Conservation (phyloP, 2,888 invertebrate genomes). For the Petrolisthes cinctipes region DNA sequence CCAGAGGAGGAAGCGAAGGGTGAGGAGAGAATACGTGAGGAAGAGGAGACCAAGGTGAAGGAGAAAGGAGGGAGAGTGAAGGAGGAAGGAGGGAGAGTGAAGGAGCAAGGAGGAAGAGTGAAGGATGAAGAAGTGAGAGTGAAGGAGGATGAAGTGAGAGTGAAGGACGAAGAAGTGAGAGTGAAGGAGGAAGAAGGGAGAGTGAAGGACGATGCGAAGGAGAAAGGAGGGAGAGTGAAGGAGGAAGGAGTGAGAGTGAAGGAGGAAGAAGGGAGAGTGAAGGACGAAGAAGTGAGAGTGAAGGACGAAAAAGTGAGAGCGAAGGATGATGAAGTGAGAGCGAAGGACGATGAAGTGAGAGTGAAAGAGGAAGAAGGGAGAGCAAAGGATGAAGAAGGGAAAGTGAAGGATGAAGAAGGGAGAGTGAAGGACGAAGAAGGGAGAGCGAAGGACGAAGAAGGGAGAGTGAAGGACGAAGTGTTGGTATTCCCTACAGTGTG, state of each 20-base stretch:
- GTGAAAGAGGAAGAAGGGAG: conserved; percentile 15
- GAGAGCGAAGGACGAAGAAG: conserved; percentile 5
- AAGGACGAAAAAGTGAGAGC: conserved; percentile 77
- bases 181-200: conserved; percentile 20
- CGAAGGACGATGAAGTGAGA: neutral
- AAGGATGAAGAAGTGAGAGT: conserved; percentile 75
- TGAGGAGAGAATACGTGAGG: too few species aligned
- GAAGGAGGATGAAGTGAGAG: conserved; percentile 74
- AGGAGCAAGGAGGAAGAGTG: conserved; percentile 2
- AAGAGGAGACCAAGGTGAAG: too few species aligned
- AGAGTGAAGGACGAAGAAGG: conserved; percentile 77
- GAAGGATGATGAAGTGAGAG: conserved; percentile 73
- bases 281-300: neutral
- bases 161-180: conserved; percentile 56
- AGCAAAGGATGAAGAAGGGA: neutral
- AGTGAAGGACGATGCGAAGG: neutral
- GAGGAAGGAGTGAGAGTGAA: conserved; percentile 75
- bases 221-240: conserved; percentile 74
- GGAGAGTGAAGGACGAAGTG: conserved; percentile 37
- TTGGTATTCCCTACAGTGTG: conserved; percentile 77
- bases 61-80: neutral
- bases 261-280: conserved; percentile 74
- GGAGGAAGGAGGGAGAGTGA: conserved; percentile 12
- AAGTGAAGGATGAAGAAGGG: conserved; percentile 70
- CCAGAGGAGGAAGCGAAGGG: too few species aligned